Percentiles rank a stretch among this genome's conserved stretches.
Conservation (phyloP, 2,888 invertebrate species). For the Ectemnius lituratus region DNA sequence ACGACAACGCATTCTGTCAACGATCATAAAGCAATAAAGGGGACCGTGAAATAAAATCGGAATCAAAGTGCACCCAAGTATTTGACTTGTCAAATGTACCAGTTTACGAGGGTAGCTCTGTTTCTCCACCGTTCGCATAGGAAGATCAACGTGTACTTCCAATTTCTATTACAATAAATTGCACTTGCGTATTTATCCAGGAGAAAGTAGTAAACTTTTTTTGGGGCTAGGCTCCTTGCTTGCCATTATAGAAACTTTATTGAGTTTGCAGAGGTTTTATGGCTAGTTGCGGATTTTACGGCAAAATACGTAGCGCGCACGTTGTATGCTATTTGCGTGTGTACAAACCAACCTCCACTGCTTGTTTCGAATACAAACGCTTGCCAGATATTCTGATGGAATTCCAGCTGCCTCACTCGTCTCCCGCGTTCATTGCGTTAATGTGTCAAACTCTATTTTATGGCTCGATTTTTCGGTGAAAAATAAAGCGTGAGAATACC, state of each 20-base stretch:
- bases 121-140: too few species aligned
- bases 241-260: too few species aligned
- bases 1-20: constrained; percentile 14
- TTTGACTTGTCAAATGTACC: constrained; percentile 14
- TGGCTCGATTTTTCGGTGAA: constrained; percentile 3
- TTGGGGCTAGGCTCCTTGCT: too few species aligned
- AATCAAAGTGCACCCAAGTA: constrained; percentile 25
- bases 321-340: too few species aligned
- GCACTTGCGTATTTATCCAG: too few species aligned
- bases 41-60: constrained; percentile 12
- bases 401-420: neutral
- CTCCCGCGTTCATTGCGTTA: too few species aligned
- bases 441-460: constrained; percentile 1
- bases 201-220: too few species aligned
- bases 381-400: neutral
- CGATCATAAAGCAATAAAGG: constrained; percentile 24
- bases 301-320: neutral
- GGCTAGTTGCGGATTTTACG: neutral
- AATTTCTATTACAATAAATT: too few species aligned
- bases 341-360: too few species aligned
- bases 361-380: too few species aligned
- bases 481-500: constrained; percentile 11
- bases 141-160: too few species aligned
- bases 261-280: too few species aligned
- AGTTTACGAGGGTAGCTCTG: neutral